phyloP scores from a whole-genome alignment of 2,888 invertebrate species.

The Stomorhina lunata region DNA sequence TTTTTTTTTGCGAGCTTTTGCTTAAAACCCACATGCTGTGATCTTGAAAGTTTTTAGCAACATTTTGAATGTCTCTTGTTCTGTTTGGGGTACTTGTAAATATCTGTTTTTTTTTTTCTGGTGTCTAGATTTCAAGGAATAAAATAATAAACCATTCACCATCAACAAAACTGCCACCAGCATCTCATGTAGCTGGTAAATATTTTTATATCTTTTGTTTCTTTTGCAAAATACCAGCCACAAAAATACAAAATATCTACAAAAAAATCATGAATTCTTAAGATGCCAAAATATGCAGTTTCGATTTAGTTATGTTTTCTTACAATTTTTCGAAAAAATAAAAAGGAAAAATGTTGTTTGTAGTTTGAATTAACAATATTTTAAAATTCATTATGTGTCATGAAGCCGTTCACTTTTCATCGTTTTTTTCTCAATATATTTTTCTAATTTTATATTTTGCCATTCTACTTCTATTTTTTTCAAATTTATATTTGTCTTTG shows the following conservation, averaged over 20 bases:
- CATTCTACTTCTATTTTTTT: slow-evolving; percentile 36
- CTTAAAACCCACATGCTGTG: slow-evolving; percentile 62
- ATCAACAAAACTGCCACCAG: slow-evolving; percentile 11
- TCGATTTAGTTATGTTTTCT: neutral
- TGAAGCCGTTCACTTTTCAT: slow-evolving; percentile 60
- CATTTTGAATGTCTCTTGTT: neutral
- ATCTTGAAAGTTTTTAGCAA: slow-evolving; percentile 59
- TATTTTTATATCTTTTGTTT: neutral
- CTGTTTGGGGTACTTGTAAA: too few relatives aligned
- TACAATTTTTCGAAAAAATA: neutral
- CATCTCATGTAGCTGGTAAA: slow-evolving; percentile 13
- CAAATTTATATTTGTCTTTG: slow-evolving; percentile 2
- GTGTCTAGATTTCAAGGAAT: slow-evolving; percentile 53
- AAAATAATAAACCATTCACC: slow-evolving; percentile 46
- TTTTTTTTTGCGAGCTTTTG: neutral
- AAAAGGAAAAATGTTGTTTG: neutral
- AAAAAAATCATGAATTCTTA: slow-evolving; percentile 39
- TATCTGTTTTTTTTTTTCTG: neutral
- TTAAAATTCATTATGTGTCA: slow-evolving; percentile 27
- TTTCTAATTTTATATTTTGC: slow-evolving; percentile 33
- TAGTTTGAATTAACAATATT: slow-evolving; percentile 1
- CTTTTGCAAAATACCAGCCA: neutral
- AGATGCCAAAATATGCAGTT: slow-evolving; percentile 51
- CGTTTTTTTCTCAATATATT: slow-evolving; percentile 19
- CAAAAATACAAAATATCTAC: neutral